Evolutionary conservation across 2,113 vertebrate species (phyloP).

Genomic region (Ciconia stormi): DNA sequence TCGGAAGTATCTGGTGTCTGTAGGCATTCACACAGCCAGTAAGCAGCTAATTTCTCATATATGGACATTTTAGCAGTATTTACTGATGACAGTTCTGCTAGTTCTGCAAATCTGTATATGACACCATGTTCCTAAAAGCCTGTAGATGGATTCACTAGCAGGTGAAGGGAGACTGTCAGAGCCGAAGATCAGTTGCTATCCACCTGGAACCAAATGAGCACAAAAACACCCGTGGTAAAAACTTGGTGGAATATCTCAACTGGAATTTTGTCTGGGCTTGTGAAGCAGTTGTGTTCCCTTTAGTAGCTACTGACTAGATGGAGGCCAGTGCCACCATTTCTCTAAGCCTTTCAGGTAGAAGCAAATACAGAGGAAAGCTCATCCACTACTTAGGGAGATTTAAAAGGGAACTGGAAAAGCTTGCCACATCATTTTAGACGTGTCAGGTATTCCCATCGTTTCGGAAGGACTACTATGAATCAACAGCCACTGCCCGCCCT

Average conservation of each 20-base stretch:
- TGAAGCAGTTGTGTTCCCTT: background rate
- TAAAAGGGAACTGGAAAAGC: background rate
- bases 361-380: background rate
- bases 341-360: background rate
- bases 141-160: background rate
- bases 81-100: background rate
- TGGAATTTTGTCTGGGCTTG: background rate
- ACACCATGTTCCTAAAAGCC: background rate
- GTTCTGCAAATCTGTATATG: background rate
- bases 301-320: background rate
- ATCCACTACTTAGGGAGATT: background rate
- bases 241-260: background rate
- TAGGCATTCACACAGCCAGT: background rate
- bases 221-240: background rate
- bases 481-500: background rate
- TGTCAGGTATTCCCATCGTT: background rate
- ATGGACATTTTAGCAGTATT: background rate
- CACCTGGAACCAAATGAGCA: background rate
- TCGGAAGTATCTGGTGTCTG: background rate
- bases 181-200: rapidly evolving
- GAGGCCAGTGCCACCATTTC: background rate
- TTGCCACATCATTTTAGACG: background rate
- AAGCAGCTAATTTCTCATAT: background rate
- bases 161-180: background rate
- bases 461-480: background rate